phyloP scores from a whole-genome alignment of 1,140 invertebrate genomes.

The Parasteatoda tepidariorum region DNA sequence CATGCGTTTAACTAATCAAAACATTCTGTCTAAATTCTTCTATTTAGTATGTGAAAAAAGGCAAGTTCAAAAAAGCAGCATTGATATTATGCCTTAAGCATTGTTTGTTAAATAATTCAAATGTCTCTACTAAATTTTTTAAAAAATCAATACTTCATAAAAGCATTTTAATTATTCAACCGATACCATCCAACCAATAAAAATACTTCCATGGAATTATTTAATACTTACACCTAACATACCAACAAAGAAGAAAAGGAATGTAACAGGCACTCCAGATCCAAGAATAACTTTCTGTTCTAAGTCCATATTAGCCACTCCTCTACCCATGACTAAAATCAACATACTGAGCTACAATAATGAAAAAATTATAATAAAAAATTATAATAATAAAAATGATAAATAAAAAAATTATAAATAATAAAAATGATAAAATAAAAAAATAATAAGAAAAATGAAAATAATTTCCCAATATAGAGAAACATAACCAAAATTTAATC shows the following conservation, averaged over 20 bases:
- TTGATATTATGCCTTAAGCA: too few relatives aligned
- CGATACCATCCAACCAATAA: too few relatives aligned
- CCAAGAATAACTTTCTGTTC: conserved; percentile 36
- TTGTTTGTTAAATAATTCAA: too few relatives aligned
- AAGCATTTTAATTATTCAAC: too few relatives aligned
- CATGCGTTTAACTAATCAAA: too few relatives aligned
- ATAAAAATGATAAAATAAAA: neutral
- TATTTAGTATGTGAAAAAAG: too few relatives aligned
- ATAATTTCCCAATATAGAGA: neutral
- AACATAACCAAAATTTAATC: neutral
- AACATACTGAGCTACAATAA: conserved; percentile 49
- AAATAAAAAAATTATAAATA: too few relatives aligned
- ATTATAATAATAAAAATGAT: neutral
- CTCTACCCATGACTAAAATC: conserved; percentile 47
- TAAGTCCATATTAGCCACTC: neutral
- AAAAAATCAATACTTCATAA: too few relatives aligned
- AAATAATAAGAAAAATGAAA: neutral
- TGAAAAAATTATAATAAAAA: neutral
- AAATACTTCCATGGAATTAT: neutral
- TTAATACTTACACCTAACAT: conserved; percentile 49
- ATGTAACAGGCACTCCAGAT: conserved; percentile 34
- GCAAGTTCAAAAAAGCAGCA: too few relatives aligned
- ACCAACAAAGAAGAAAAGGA: conserved; percentile 40
- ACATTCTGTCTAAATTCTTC: too few relatives aligned
- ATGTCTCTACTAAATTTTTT: too few relatives aligned